Evolutionary conservation across 2,113 vertebrate genomes (phyloP).

Genomic region (Chroicocephalus ridibundus): DNA sequence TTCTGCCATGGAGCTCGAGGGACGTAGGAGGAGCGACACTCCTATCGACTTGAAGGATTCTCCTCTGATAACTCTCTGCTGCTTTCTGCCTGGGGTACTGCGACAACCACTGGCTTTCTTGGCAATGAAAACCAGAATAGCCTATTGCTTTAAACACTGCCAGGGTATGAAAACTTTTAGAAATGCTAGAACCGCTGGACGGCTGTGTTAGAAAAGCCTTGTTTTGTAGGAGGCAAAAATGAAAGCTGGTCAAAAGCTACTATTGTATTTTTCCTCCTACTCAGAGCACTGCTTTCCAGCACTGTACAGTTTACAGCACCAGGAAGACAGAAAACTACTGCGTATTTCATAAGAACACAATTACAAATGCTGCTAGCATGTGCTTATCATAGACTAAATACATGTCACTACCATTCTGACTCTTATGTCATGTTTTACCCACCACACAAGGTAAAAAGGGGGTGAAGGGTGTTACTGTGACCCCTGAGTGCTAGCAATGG

Average conservation of each 20-base stretch:
- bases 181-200: neutral
- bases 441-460: neutral
- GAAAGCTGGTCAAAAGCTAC: neutral
- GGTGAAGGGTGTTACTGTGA: neutral
- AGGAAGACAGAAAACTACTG: neutral
- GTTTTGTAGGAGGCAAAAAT: neutral
- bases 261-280: neutral
- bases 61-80: neutral
- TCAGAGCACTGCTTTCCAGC: neutral
- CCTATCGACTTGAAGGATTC: neutral
- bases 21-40: neutral
- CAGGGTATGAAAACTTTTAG: neutral
- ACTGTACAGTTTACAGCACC: neutral
- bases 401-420: neutral
- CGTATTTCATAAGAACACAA: neutral
- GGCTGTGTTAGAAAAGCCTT: neutral
- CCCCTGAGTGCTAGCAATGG: neutral
- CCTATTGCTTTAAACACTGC: neutral
- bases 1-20: neutral
- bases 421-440: neutral
- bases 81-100: neutral
- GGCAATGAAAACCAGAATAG: neutral
- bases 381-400: neutral
- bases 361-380: neutral
- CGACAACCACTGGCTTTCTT: neutral